phyloP scores from a whole-genome alignment of 2,113 vertebrate genomes.

The Burhinus oedicnemus region DNA sequence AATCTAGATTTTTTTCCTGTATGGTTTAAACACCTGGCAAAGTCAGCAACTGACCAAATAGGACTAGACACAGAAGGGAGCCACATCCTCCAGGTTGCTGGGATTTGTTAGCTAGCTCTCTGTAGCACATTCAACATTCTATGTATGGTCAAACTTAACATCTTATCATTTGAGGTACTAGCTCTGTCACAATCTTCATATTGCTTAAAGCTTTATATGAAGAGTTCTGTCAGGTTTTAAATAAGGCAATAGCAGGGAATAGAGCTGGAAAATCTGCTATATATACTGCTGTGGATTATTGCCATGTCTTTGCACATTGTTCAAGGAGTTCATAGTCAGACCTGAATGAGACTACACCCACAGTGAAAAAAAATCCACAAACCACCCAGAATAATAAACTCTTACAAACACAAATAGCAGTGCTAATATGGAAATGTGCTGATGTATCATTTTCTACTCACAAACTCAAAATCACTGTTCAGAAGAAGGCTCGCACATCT shows the following conservation, averaged over 20 bases:
- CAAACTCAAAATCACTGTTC: background rate
- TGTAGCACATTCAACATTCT: background rate
- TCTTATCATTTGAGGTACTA: background rate
- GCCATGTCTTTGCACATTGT: background rate
- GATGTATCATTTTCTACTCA: background rate
- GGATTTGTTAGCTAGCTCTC: background rate
- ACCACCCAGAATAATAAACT: background rate
- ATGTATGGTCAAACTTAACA: background rate
- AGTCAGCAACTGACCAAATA: background rate
- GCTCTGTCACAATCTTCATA: accelerated
- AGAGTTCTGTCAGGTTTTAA: background rate
- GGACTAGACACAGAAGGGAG: background rate
- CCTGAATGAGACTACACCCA: background rate
- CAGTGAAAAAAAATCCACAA: background rate
- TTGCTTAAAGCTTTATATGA: no score
- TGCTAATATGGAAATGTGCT: accelerated
- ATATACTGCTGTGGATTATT: background rate
- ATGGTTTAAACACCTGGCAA: background rate
- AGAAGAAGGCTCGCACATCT: background rate
- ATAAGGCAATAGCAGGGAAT: background rate
- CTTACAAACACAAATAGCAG: background rate
- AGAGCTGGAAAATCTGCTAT: background rate
- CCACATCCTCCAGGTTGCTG: background rate
- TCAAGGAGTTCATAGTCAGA: background rate
- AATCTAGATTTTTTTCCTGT: background rate